phyloP scores from a whole-genome alignment of 2,113 vertebrate species.

The Perca flavescens region DNA sequence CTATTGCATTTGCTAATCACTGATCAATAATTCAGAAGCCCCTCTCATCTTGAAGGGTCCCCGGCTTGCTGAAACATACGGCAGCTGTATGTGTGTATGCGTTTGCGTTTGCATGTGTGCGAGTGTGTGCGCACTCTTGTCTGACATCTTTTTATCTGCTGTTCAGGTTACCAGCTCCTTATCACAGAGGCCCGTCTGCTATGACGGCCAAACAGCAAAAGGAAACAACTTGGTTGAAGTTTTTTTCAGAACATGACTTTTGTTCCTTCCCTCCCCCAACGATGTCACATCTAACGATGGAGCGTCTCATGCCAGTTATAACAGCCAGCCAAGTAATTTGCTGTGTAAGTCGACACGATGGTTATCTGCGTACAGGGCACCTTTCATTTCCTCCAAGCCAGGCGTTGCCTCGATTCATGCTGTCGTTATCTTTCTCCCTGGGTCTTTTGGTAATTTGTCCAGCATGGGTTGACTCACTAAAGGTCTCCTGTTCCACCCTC shows the following conservation, averaged over 20 bases:
- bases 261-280: slow-evolving; percentile 53
- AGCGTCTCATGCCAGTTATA: slow-evolving; percentile 71
- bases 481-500: slow-evolving; percentile 64
- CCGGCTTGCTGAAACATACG: slow-evolving; percentile 93
- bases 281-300: slow-evolving; percentile 74
- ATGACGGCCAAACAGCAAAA: slow-evolving; percentile 61
- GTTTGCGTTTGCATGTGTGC: neutral
- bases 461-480: slow-evolving; percentile 67
- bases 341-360: slow-evolving; percentile 72
- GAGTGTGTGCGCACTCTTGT: slow-evolving; percentile 28
- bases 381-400: slow-evolving; percentile 78
- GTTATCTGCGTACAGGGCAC: slow-evolving; percentile 71
- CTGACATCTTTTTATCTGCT: slow-evolving; percentile 73
- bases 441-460: slow-evolving; percentile 74
- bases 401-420: slow-evolving; percentile 63
- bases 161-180: slow-evolving; percentile 84
- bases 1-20: slow-evolving; percentile 99
- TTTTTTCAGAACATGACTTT: slow-evolving; percentile 70
- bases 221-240: slow-evolving; percentile 85
- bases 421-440: slow-evolving; percentile 57
- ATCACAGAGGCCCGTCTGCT: slow-evolving; percentile 79
- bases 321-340: slow-evolving; percentile 82
- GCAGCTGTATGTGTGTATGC: slow-evolving; percentile 74
- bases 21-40: slow-evolving; percentile 98
- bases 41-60: slow-evolving; percentile 91